phyloP scores from a whole-genome alignment of 1,140 invertebrate genomes.

The Marisa cornuarietis region DNA sequence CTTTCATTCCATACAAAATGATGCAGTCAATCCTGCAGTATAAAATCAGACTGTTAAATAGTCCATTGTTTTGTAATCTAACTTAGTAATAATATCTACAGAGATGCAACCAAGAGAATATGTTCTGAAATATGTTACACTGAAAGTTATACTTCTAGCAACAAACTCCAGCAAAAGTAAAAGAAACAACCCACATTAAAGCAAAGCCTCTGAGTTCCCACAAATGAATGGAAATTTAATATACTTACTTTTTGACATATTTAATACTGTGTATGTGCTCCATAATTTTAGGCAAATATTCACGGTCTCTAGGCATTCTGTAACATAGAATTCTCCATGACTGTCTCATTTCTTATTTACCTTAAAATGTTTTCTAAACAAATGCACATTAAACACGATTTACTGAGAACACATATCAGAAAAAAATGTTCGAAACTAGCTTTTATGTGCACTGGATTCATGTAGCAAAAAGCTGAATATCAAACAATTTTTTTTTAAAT shows the following conservation, averaged over 20 bases:
- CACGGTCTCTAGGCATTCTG: constrained; percentile 43
- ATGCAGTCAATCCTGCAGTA: constrained; percentile 41
- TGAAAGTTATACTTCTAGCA: no score
- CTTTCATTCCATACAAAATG: constrained; percentile 49
- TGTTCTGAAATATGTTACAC: background rate
- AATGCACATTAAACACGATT: background rate
- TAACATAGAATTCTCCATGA: constrained; percentile 14
- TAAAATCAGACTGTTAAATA: background rate
- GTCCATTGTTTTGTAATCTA: no score
- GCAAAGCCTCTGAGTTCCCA: background rate
- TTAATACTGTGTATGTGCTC: constrained; percentile 47
- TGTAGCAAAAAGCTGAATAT: constrained; percentile 1
- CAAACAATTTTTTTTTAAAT: background rate
- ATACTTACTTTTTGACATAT: constrained; percentile 51
- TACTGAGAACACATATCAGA: background rate
- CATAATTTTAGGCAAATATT: constrained; percentile 48
- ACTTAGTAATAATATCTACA: background rate
- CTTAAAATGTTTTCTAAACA: background rate
- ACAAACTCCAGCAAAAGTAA: no score
- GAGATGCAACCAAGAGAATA: background rate
- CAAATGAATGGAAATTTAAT: background rate
- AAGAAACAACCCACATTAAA: background rate
- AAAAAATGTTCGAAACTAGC: background rate
- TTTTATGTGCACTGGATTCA: background rate
- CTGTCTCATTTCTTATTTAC: background rate